A percentile compares a stretch with the other conserved stretches of the same genome.
Evolutionary conservation across 2,797 vertebrate species (phyloP).

Genomic region (Myotis daubentonii): DNA sequence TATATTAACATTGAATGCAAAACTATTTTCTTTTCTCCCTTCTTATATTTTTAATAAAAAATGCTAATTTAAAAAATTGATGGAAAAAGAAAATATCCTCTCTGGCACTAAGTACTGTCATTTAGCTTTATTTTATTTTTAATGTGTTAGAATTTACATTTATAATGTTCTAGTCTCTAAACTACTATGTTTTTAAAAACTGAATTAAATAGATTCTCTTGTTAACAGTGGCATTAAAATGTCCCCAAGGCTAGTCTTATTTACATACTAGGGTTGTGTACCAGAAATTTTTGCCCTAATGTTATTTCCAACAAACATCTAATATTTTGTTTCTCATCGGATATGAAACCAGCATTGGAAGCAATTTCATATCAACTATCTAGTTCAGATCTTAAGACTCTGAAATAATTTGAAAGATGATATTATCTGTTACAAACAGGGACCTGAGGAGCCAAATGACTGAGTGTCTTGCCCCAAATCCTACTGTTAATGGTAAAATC

Average conservation of each 20-base stretch:
- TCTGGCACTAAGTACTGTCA: constrained; percentile 29
- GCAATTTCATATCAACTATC: constrained; percentile 48
- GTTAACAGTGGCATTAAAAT: constrained; percentile 26
- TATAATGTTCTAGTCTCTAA: constrained; percentile 53
- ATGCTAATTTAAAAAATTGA: constrained; percentile 73
- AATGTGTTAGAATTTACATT: constrained; percentile 59
- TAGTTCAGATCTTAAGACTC: constrained; percentile 34
- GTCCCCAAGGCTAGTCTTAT: neutral
- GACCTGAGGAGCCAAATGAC: constrained; percentile 38
- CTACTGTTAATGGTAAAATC: constrained; percentile 55
- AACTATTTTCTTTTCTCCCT: constrained; percentile 64
- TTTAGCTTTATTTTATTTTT: constrained; percentile 63
- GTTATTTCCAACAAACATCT: constrained; percentile 44
- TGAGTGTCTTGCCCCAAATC: constrained; percentile 22
- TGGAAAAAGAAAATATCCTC: constrained; percentile 59
- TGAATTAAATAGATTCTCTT: constrained; percentile 43
- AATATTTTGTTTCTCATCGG: constrained; percentile 46
- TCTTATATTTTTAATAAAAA: constrained; percentile 73
- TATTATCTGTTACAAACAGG: constrained; percentile 43
- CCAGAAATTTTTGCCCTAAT: neutral
- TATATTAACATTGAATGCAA: constrained; percentile 73
- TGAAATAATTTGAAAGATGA: constrained; percentile 62
- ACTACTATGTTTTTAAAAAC: constrained; percentile 27
- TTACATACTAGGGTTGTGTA: neutral
- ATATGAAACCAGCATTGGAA: constrained; percentile 44